Conservation (phyloP, 1,140 invertebrate genomes). For the Campodea augens region DNA sequence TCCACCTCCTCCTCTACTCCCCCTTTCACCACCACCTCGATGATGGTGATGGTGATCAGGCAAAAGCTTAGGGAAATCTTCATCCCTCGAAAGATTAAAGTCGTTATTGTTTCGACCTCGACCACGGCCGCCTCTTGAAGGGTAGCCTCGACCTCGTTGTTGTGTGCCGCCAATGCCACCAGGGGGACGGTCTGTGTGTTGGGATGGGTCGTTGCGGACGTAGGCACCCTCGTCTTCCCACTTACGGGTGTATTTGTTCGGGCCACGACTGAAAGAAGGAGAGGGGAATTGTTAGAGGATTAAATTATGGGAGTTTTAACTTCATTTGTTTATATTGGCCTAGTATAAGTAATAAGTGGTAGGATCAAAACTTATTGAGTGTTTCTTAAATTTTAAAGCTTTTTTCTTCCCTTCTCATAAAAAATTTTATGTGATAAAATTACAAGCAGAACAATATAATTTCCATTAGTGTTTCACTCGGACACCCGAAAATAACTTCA, state of each 20-base stretch:
- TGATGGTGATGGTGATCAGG: conserved; percentile 10
- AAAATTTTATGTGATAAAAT: too few species aligned
- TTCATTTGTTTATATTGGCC: not conserved
- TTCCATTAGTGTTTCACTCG: too few species aligned
- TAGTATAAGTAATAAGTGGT: not conserved
- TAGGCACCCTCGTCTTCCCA: conserved; percentile 86
- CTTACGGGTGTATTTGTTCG: conserved; percentile 73
- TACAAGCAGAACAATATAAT: too few species aligned
- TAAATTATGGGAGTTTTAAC: too few species aligned
- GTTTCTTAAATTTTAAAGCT: not conserved
- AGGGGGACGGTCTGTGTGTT: conserved; percentile 16
- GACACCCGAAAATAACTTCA: too few species aligned
- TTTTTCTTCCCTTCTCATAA: too few species aligned
- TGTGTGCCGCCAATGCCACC: too few species aligned
- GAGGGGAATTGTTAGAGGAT: too few species aligned
- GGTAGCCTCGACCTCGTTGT: conserved; percentile 9
- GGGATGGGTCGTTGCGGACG: too few species aligned
- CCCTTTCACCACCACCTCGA: conserved; percentile 10
- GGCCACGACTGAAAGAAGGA: conserved; percentile 44
- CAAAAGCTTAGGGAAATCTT: not conserved
- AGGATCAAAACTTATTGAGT: not conserved
- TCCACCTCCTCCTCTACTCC: conserved; percentile 10
- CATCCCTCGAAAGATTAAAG: not conserved
- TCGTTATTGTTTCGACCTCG: conserved; percentile 5
- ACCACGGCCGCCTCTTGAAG: conserved; percentile 8